Conservation (phyloP, 1,140 invertebrate genomes). For the Drosophila biarmipes region DNA sequence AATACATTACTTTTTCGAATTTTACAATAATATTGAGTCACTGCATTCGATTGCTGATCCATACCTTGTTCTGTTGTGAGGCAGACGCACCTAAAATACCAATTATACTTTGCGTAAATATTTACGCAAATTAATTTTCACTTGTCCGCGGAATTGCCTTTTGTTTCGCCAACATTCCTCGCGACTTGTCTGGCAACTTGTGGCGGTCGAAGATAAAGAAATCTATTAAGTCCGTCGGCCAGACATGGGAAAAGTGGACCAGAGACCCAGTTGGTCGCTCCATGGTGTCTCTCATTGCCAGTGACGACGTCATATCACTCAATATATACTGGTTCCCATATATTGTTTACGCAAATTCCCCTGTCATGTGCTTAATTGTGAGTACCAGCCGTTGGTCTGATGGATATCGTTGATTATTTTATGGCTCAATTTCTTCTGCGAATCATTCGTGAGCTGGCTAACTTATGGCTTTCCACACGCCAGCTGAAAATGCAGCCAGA, state of each 20-base stretch:
- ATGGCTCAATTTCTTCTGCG: constrained; percentile 57
- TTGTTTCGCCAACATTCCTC: constrained; percentile 40
- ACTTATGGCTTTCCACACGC: constrained; percentile 4
- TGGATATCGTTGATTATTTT: constrained; percentile 30
- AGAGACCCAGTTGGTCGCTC: constrained; percentile 50
- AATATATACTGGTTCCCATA: not conserved
- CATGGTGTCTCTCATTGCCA: constrained; percentile 42
- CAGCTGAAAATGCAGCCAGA: constrained; percentile 19
- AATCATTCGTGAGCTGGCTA: constrained; percentile 34
- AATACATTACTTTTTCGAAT: not conserved
- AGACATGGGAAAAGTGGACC: constrained; percentile 52
- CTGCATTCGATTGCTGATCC: constrained; percentile 19
- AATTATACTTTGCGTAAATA: constrained; percentile 67
- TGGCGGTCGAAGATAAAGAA: constrained; percentile 48
- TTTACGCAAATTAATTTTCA: constrained; percentile 69
- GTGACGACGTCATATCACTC: constrained; percentile 41
- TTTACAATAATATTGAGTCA: constrained; percentile 42
- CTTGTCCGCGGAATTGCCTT: constrained; percentile 45
- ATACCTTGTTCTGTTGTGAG: constrained; percentile 35
- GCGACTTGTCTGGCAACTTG: constrained; percentile 25
- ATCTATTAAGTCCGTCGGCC: constrained; percentile 36
- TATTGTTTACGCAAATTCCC: constrained; percentile 55
- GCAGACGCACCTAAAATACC: constrained; percentile 61
- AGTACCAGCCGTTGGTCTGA: constrained; percentile 14
- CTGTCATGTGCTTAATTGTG: constrained; percentile 52